These are phyloP conservation scores for Zonitis immaculata DNA, from an alignment of 2,888 invertebrate genomes.

Conservation along the genomic window DNA sequence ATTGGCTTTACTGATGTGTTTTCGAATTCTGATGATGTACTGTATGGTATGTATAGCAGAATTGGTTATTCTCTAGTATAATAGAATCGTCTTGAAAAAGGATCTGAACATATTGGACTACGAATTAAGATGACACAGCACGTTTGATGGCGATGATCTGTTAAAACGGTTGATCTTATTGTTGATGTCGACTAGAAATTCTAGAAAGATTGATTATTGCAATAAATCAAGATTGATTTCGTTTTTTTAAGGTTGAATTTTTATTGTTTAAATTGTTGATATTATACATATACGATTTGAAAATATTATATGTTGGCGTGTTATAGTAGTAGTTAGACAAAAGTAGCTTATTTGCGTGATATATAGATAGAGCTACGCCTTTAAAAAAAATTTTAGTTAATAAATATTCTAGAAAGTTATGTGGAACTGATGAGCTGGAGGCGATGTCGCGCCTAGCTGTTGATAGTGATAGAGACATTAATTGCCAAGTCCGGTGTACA, in stretches of 20 bases:
- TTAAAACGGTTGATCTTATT: constrained; percentile 3
- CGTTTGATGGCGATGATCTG: constrained; percentile 5
- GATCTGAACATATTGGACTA: background rate
- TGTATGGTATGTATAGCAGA: background rate
- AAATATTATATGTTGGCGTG: background rate
- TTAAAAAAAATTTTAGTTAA: background rate
- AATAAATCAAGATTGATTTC: background rate
- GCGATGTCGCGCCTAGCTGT: background rate
- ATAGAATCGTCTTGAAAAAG: background rate
- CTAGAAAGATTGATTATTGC: background rate
- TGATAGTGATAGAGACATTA: constrained; percentile 22
- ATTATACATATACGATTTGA: background rate
- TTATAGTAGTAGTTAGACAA: background rate
- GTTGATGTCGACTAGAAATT: background rate
- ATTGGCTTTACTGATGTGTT: background rate
- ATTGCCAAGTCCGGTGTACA: constrained; percentile 22
- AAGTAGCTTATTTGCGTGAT: background rate
- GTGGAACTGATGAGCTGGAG: background rate
- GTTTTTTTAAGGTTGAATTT: background rate
- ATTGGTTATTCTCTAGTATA: background rate
- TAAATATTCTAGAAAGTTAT: background rate
- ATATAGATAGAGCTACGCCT: background rate
- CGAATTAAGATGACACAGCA: constrained; percentile 6
- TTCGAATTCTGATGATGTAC: background rate
- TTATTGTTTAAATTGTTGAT: background rate